Base-by-base conservation (phyloP, 1,140 invertebrate species). In the Drosophila lacertosa region DNA sequence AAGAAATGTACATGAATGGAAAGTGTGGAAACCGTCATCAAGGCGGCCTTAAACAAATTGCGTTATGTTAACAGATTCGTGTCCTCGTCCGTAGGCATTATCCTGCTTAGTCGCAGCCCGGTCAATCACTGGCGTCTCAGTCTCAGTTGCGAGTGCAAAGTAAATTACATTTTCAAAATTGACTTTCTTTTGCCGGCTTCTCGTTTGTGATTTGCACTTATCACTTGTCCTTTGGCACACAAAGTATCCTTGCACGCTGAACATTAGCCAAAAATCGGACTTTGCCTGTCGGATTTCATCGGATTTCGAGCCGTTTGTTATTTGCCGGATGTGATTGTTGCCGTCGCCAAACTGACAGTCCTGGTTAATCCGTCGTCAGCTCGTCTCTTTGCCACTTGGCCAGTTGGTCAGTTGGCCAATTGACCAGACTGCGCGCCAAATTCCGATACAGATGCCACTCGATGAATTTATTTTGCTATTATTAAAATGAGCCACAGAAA, bases 321-420 rank as follows among this genome's bases (percentile, higher is more conserved):
- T 10, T 29, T 48, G 60, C 66, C 59, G 44, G 67, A 57, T 51
- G 60, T 33, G 67, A 60, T 70, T 24, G 67, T 70, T 24, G 60
- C 20, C 22, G 16, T 22, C 35, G 2, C 26, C 59, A 39, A 51
- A 20, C 37, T 44, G 57, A 60, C 47, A 6, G n/a, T 42, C 50
- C 4, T 7, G 33, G 29, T 13, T 50, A 54, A 65, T 54, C 67
- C 26, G 50, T 40, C 33, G 24, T 54, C 42, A 40, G 15, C 3
- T 32, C 7, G 42, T 13, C 50, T 0, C 20, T 4, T 20, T 42
- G 18, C 11, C 37, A 42, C 0, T 5, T n/a, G n/a, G n/a, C n/a
- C n/a, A n/a, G 15, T 20, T 29, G 32, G 22, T 13, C 20, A 44
- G 6, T 0, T 33, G 32, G 11, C 32, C 40, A 58, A 26, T 16